Conservation (phyloP, 92 coral and sea anemone species). For the Diadumene lineata region DNA sequence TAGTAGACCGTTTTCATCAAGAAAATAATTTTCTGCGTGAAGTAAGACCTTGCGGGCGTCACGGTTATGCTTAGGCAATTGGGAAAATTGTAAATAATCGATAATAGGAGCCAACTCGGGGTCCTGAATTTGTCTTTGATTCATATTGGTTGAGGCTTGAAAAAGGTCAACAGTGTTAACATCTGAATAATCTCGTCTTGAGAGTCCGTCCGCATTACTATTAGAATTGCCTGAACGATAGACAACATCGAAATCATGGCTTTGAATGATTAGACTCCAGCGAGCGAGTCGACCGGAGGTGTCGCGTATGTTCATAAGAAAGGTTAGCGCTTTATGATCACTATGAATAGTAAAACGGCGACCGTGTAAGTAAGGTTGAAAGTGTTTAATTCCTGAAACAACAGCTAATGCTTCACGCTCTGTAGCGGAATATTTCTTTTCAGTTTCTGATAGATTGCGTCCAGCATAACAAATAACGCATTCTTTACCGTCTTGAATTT, state of each 20-base stretch:
- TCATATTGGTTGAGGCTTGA: not conserved
- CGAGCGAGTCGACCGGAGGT: not conserved
- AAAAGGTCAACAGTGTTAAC: not conserved
- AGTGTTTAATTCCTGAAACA: too few species aligned
- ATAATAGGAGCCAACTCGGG: slow-evolving; percentile 25
- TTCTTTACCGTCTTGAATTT: too few species aligned
- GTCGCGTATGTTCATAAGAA: not conserved
- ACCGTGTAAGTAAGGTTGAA: too few species aligned
- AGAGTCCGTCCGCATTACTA: not conserved
- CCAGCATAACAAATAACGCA: too few species aligned
- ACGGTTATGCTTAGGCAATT: too few species aligned
- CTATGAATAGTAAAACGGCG: too few species aligned
- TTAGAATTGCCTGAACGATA: not conserved
- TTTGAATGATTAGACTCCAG: not conserved
- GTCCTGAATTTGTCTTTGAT: slow-evolving; percentile 35
- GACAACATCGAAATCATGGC: not conserved
- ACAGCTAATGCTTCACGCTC: too few species aligned
- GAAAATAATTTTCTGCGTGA: too few species aligned
- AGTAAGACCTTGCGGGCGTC: too few species aligned
- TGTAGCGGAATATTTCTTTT: too few species aligned
- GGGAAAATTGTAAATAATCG: too few species aligned
- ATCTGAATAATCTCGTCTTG: not conserved
- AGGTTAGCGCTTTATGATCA: not conserved
- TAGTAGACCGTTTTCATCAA: slow-evolving; percentile 43
- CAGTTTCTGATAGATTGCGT: too few species aligned